Conservation (phyloP, 2,113 vertebrate species). For the Halcyon malimbica region DNA sequence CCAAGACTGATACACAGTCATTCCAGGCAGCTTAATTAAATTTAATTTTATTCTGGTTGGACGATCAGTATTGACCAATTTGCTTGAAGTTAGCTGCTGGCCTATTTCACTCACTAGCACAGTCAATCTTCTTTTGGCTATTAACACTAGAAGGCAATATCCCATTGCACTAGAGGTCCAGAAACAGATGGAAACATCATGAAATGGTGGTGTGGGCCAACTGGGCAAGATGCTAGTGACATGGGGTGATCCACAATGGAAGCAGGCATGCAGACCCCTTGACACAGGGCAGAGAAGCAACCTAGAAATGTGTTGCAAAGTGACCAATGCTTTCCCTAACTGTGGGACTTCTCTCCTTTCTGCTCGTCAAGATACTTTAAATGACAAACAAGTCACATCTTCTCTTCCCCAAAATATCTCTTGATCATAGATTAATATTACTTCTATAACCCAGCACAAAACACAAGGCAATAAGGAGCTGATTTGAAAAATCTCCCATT, state of each 20-base stretch:
- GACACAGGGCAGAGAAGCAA: background rate
- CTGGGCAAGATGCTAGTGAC: background rate
- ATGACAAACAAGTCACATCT: background rate
- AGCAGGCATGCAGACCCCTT: background rate
- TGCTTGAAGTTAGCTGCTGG: background rate
- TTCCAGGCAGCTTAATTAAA: background rate
- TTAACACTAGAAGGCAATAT: background rate
- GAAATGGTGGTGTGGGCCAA: background rate
- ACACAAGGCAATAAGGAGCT: background rate
- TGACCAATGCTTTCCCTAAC: background rate
- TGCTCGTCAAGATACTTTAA: background rate
- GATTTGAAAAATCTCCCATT: background rate
- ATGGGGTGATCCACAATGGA: background rate
- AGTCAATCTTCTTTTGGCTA: background rate
- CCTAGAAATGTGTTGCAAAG: background rate
- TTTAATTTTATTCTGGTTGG: constrained; percentile 10
- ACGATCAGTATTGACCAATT: background rate
- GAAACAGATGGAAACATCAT: background rate
- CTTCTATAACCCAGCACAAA: background rate
- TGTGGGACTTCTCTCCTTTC: background rate
- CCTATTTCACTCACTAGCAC: background rate
- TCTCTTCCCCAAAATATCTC: background rate
- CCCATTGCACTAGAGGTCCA: background rate
- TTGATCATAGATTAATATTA: background rate
- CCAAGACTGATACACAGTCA: background rate